Evolutionary conservation across 2,797 vertebrate genomes (phyloP).

Genomic region (Chaetophractus vellerosus): DNA sequence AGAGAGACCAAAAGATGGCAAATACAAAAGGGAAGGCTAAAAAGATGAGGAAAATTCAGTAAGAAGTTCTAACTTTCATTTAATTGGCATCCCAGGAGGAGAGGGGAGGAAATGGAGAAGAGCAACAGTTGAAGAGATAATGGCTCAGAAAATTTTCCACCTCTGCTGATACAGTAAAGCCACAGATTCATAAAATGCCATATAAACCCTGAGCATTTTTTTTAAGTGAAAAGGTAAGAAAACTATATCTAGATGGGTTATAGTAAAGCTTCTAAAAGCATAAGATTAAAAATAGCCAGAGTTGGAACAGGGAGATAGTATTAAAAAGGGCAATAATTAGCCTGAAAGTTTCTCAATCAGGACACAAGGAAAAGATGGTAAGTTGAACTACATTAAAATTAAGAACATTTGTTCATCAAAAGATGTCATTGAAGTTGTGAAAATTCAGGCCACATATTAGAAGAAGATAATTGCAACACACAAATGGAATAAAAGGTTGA

Average conservation of each 20-base stretch:
- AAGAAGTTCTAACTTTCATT: not conserved
- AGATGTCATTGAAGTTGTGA: not conserved
- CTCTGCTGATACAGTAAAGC: not conserved
- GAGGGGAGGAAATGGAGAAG: not conserved
- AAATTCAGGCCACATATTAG: not conserved
- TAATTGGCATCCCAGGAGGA: not conserved
- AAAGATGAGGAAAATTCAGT: not conserved
- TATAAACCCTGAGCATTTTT: not conserved
- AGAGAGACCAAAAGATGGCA: not conserved
- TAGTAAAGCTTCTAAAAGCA: constrained; percentile 16
- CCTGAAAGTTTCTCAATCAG: not conserved
- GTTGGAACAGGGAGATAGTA: not conserved
- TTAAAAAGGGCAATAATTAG: not conserved
- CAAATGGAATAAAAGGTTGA: not conserved
- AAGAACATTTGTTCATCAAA: not conserved
- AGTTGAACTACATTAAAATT: not conserved
- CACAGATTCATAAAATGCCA: not conserved
- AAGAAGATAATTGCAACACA: not conserved
- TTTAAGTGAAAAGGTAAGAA: not conserved
- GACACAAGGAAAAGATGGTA: constrained; percentile 6
- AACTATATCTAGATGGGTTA: not conserved
- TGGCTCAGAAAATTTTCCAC: not conserved
- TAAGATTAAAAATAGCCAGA: not conserved
- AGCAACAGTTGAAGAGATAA: not conserved
- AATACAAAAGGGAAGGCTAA: not conserved